Conservation (phyloP, 1,140 invertebrate species). For the Chironomus tepperi region DNA sequence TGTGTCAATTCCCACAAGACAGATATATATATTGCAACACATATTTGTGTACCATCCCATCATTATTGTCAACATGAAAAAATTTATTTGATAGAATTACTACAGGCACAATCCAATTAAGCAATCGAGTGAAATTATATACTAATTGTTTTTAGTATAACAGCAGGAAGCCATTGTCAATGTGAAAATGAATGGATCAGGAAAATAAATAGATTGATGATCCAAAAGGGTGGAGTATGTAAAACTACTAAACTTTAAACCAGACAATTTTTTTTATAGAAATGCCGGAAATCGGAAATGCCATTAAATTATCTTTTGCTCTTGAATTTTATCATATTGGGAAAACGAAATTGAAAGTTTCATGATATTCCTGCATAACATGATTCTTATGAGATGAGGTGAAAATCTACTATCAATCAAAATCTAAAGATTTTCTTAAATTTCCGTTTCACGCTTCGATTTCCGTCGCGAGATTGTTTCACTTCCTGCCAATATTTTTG, state of each 20-base stretch:
- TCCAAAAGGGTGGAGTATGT: neutral
- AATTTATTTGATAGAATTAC: neutral
- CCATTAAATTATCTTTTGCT: neutral
- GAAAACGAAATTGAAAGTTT: slow-evolving; percentile 14
- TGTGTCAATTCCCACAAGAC: neutral
- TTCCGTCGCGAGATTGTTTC: slow-evolving; percentile 20
- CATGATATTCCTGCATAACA: neutral
- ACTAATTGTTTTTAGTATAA: neutral
- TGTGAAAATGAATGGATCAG: neutral
- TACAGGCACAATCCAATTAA: neutral
- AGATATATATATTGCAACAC: neutral
- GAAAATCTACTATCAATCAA: too few species aligned
- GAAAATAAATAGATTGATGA: too few species aligned
- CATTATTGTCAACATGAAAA: neutral
- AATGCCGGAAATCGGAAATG: slow-evolving; percentile 9
- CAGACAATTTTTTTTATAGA: neutral
- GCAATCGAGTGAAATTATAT: neutral
- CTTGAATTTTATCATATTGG: neutral
- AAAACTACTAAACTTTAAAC: neutral
- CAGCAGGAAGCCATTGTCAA: neutral
- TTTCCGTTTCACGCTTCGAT: neutral
- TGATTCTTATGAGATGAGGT: too few species aligned
- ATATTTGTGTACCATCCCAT: too few species aligned
- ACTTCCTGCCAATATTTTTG: slow-evolving; percentile 7
- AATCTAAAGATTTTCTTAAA: neutral